Conservation (phyloP, 2,113 vertebrate genomes). For the Pseudorasbora parva region DNA sequence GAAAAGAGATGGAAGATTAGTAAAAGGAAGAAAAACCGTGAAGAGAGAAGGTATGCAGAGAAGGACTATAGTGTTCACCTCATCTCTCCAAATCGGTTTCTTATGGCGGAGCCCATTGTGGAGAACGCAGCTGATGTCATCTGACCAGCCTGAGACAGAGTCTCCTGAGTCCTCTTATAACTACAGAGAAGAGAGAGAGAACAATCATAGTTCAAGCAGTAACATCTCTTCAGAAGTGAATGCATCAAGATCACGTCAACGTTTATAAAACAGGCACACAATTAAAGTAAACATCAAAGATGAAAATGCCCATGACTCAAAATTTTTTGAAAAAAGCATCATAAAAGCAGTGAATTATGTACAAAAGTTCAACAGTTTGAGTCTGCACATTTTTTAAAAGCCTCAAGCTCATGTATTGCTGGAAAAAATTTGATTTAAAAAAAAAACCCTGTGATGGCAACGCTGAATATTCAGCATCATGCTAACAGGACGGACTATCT, state of each 20-base stretch:
- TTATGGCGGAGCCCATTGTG: slow-evolving; percentile 85
- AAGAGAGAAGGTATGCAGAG: not conserved
- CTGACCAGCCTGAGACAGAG: slow-evolving; percentile 89
- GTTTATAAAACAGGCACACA: not conserved
- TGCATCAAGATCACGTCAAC: not conserved
- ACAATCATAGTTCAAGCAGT: not conserved
- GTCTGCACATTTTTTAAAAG: not conserved
- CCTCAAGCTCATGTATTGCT: not conserved
- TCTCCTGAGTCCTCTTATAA: slow-evolving; percentile 92
- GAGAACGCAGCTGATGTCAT: slow-evolving; percentile 89
- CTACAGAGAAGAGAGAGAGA: slow-evolving; percentile 68
- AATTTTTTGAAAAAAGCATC: not conserved
- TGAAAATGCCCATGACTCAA: not conserved
- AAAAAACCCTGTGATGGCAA: not conserved
- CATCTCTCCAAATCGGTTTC: slow-evolving; percentile 89
- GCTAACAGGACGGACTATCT: not conserved
- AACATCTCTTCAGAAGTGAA: not conserved
- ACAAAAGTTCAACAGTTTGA: not conserved
- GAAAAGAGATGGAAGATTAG: not conserved
- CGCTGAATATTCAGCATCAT: too few species aligned
- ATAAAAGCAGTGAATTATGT: not conserved
- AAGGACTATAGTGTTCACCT: slow-evolving; percentile 76
- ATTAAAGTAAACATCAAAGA: not conserved
- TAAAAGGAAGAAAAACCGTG: not conserved
- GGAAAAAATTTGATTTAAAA: not conserved